Conservation (phyloP, 92 coral and sea anemone genomes). For the Porites evermanni region DNA sequence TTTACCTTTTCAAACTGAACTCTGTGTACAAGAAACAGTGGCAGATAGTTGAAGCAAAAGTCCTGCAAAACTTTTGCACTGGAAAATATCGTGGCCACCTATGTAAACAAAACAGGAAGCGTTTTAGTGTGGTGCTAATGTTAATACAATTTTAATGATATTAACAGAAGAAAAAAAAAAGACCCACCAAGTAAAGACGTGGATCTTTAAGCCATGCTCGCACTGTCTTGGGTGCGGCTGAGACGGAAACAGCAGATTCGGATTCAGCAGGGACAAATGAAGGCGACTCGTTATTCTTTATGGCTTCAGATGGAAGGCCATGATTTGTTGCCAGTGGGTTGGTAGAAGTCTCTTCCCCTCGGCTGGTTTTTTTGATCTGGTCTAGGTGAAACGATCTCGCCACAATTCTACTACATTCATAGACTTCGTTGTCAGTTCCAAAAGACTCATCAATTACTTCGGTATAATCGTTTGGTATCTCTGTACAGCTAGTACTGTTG, state of each 20-base stretch:
- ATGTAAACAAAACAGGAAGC: not conserved
- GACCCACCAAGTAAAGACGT: not conserved
- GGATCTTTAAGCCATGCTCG: conserved; percentile 9
- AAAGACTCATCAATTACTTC: too few relatives aligned
- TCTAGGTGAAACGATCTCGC: too few relatives aligned
- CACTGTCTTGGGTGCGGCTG: not conserved
- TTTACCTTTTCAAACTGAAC: not conserved
- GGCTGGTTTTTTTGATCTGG: too few relatives aligned
- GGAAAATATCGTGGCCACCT: not conserved
- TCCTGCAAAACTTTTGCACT: not conserved
- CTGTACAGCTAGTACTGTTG: too few relatives aligned
- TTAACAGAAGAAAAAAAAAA: not conserved
- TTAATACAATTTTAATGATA: not conserved
- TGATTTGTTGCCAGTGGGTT: too few relatives aligned
- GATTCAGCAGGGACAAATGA: not conserved
- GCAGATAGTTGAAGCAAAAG: conserved; percentile 1
- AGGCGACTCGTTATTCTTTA: too few relatives aligned
- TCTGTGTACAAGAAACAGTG: conserved; percentile 9
- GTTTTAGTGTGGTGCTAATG: not conserved
- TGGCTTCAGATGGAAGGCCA: too few relatives aligned
- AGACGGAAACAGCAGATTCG: not conserved
- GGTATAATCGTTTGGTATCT: too few relatives aligned
- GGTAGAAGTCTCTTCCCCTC: too few relatives aligned
- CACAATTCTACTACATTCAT: too few relatives aligned
- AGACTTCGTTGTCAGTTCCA: too few relatives aligned